Evolutionary conservation across 2,888 invertebrate genomes (phyloP).

Genomic region (Stictocephala bisonia): DNA sequence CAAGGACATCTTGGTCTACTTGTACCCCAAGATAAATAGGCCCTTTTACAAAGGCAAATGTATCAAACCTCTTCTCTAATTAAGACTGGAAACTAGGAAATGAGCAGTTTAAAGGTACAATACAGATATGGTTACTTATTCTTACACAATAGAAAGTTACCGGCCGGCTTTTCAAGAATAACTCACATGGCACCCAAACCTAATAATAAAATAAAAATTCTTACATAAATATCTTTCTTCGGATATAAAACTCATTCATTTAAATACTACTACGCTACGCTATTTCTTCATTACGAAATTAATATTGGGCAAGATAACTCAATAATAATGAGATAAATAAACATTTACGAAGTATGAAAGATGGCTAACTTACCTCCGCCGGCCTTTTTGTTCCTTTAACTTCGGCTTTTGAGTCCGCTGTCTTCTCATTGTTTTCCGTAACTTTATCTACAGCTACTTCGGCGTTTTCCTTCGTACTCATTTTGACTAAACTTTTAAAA

Average conservation of each 20-base stretch:
- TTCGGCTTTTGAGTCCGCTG: constrained; percentile 82
- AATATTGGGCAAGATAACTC: neutral
- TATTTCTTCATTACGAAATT: neutral
- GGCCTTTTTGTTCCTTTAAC: constrained; percentile 89
- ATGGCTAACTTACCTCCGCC: constrained; percentile 80
- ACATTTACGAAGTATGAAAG: neutral
- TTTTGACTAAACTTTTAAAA: constrained; percentile 62
- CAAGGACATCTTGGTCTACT: too few relatives aligned
- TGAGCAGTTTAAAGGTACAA: too few relatives aligned
- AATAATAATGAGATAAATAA: neutral
- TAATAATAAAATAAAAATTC: neutral
- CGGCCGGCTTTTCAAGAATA: constrained; percentile 39
- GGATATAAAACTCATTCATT: neutral
- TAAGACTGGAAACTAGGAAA: neutral
- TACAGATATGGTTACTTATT: too few relatives aligned
- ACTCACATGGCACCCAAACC: constrained; percentile 23
- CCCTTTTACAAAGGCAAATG: too few relatives aligned
- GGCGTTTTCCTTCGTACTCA: constrained; percentile 86
- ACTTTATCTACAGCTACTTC: constrained; percentile 88
- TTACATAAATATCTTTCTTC: neutral
- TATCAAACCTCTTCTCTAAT: constrained; percentile 40
- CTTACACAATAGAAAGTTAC: too few relatives aligned
- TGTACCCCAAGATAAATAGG: too few relatives aligned
- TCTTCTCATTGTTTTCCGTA: constrained; percentile 78
- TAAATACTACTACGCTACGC: neutral